Conservation (phyloP, 2,113 vertebrate species). For the Nyctibius bracteatus region DNA sequence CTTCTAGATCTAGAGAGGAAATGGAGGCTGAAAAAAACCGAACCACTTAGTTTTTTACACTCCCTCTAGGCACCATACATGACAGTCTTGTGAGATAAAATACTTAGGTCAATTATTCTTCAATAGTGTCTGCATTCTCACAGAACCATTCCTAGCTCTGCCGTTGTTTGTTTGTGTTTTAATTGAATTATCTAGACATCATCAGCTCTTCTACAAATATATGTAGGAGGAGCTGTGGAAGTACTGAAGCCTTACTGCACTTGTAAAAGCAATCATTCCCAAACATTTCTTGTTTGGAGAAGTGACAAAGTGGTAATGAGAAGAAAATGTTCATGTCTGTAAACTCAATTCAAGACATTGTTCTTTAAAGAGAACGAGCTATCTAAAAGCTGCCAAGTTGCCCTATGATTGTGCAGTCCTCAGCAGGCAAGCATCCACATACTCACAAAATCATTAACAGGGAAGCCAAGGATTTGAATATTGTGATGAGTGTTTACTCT, state of each 20-base stretch:
- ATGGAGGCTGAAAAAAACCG: not conserved
- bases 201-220: not conserved
- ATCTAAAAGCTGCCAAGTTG: not conserved
- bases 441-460: not conserved
- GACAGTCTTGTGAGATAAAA: not conserved
- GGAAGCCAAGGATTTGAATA: not conserved
- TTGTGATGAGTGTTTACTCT: not conserved
- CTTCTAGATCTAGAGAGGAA: not conserved
- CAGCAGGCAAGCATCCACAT: not conserved
- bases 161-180: not conserved
- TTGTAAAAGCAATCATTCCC: not conserved
- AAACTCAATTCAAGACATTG: not conserved
- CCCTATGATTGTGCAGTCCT: not conserved
- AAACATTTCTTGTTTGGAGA: slow-evolving; percentile 29
- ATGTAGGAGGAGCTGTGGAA: not conserved
- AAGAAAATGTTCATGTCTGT: slow-evolving; percentile 21
- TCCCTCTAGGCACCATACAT: not conserved
- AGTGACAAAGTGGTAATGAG: slow-evolving; percentile 7
- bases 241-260: not conserved
- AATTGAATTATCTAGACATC: not conserved
- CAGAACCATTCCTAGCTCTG: not conserved
- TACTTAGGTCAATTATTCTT: not conserved
- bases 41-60: not conserved
- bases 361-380: not conserved
- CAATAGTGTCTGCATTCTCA: not conserved